Percentiles rank a stretch among this genome's conserved stretches.
Conservation (phyloP, 2,797 vertebrate species). For the Cossypha dichroa region DNA sequence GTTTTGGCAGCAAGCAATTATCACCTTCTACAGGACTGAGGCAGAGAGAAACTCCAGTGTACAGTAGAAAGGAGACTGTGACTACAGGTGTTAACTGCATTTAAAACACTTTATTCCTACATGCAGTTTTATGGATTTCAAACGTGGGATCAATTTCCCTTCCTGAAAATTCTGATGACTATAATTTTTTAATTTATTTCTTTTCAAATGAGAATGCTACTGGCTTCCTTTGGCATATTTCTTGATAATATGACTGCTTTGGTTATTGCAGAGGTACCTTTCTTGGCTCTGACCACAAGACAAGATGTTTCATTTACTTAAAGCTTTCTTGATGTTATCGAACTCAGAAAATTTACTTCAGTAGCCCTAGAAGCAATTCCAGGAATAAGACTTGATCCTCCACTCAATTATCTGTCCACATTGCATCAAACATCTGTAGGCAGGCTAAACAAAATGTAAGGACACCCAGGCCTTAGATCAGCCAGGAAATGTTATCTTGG, state of each 20-base stretch:
- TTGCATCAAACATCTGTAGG: neutral
- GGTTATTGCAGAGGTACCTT: neutral
- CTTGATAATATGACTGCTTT: neutral
- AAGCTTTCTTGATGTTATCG: slow-evolving; percentile 8
- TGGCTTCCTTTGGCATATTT: neutral
- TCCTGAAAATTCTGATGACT: neutral
- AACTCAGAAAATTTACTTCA: slow-evolving; percentile 13
- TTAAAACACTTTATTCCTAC: neutral
- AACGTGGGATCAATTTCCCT: neutral
- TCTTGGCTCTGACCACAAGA: neutral
- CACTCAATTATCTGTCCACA: slow-evolving; percentile 25
- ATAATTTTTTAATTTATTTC: neutral
- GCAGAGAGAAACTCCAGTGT: neutral
- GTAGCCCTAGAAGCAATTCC: slow-evolving; percentile 32
- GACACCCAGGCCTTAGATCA: neutral
- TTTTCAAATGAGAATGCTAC: neutral
- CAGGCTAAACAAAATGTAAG: neutral
- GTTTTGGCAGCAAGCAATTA: slow-evolving; percentile 23
- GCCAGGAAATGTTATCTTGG: neutral
- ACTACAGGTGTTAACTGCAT: neutral
- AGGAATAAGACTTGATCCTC: slow-evolving; percentile 37
- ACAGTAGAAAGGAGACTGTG: neutral
- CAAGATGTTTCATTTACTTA: slow-evolving; percentile 27
- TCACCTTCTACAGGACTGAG: neutral
- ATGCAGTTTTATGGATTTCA: neutral